Base-by-base conservation (phyloP, 1,140 invertebrate genomes). In the Atopsyche davidsoni region DNA sequence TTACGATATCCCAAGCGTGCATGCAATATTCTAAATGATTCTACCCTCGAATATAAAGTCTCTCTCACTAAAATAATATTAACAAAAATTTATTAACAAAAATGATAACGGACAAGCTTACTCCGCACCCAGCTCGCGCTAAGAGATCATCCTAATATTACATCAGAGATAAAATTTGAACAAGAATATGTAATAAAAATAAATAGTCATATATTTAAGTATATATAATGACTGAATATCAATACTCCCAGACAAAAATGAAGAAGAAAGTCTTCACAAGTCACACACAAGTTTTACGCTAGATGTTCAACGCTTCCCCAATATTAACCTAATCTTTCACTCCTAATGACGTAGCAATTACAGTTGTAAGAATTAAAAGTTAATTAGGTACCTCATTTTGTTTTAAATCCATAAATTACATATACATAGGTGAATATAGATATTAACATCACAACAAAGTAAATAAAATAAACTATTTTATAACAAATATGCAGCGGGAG, bases 381-480 rank as follows among this genome's bases (percentile, higher is more conserved):
- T 56, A 56, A 52, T 56, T 52, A 56, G 54, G 54, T 56, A 56
- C 54, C 54, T 52, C 50, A 34, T 47, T 47, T 52, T 52, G 41
- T 42, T 47, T 49, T 49, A 43, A 46, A 54, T 48, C 43, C 31
- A 54, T 51, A 55, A 50, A 46, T 51, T 51, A 56, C 47, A 56
- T 51, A 51, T 41, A 51, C 38, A 49, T 49, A 38, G 25, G 35
- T 42, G 38, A 53, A 54, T 54, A 54, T 54, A 49, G 39, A 44
- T 48, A 49, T 52, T 46, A 53, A 53, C 36, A 57, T 57, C 55
- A 57, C 55, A 57, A 57, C 55, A 57, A 57, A 57, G 55, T 57
- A 57, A 55, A 55, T 55, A 55, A 57, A 57, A 51, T 57, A 57
- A 57, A 53, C 55, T 57, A 53, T 57, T 45, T 53, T 57, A 57